Evolutionary conservation across 1,140 invertebrate species (phyloP), one percentile per base, ranked within the genome.

Genomic region (Drosophila burlai): DNA sequence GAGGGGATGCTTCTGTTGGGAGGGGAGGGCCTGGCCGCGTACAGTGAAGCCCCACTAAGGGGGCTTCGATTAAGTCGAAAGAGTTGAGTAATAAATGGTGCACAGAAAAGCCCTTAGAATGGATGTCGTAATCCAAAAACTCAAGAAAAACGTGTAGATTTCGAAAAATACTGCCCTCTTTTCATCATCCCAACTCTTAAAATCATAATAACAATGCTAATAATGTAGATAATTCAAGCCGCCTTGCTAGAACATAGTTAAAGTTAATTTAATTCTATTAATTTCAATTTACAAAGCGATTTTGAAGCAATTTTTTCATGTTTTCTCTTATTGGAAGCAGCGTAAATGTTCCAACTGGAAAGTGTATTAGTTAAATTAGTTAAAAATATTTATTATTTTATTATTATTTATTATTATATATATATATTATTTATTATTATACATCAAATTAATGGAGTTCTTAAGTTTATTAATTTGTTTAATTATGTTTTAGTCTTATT

Each of bases 41-140:
- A 69, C 68, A 40, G 63, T 68, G 42, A 10, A 34, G 11, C 6
- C 13, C 21, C 21, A 15, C 10, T 43, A 18, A 21, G 43, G 3
- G 10, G 18, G 1, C n/a, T n/a, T n/a, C n/a, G 0, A 10, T 24
- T 11, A 3, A 31, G 1, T 1, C 1, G 26, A 11, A 13, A 60
- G 29, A 18, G 18, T 36, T 29, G 4, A 13, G n/a, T 34, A 18
- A n/a, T 31, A 2, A 3, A 16, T 18, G 2, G 15, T 40, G 8
- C 18, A 16, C 18, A 21, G 36, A 13, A 15, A 36, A 36, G 13
- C 13, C 2, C 13, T 21, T 15, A 0, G 7, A 52, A 52, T 15
- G 11, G 8, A 55, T 55, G 54, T 57, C 54, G 54, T 57, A 57
- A 57, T 21, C 15, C 5, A n/a, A n/a, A 24, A 57, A 57, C 36